Conservation (phyloP, 2,797 vertebrate genomes). For the Gymnoscopelus braueri region DNA sequence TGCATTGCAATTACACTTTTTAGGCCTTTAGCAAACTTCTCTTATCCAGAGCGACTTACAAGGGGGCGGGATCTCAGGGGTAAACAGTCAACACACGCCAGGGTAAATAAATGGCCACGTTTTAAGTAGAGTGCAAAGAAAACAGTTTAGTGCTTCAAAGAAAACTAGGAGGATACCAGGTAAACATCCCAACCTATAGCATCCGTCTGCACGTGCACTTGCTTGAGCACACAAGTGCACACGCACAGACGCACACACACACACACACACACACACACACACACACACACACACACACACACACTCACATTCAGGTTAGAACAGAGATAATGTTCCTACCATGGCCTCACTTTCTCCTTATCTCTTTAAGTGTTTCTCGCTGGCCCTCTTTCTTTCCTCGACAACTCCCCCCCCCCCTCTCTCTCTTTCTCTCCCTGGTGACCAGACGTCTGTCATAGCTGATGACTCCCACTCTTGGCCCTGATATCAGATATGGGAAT, state of each 20-base stretch:
- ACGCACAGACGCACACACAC: not conserved
- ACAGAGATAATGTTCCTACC: no score
- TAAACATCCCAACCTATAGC: no score
- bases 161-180: no score
- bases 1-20: no score
- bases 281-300: constrained; percentile 19
- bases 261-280: constrained; percentile 9
- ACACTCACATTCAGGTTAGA: not conserved
- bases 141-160: no score
- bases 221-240: no score
- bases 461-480: constrained; percentile 37
- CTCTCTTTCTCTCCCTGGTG: constrained; percentile 7
- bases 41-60: no score
- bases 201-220: no score
- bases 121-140: not conserved
- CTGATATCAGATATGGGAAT: constrained; percentile 49
- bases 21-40: no score
- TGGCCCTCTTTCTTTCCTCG: not conserved
- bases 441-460: constrained; percentile 25
- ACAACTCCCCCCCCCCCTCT: not conserved
- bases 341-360: not conserved
- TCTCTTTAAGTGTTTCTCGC: not conserved
- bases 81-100: no score
- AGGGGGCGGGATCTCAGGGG: no score
- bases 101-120: no score